phyloP scores from a whole-genome alignment of 2,113 vertebrate genomes.

The Myocastor coypus region DNA sequence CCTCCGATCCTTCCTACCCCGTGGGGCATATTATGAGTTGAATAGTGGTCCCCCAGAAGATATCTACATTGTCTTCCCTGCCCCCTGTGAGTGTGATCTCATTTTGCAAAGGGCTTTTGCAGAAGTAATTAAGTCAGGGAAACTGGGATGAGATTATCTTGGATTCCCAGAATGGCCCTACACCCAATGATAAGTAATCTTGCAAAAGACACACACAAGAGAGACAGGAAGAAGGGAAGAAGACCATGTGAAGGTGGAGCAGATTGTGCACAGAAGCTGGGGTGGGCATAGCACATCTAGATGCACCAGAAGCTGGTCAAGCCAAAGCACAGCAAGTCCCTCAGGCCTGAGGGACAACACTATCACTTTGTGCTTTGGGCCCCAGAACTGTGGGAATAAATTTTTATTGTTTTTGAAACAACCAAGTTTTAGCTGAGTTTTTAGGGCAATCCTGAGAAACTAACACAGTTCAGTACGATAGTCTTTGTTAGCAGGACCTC shows the following conservation, averaged over 20 bases:
- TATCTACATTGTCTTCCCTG: neutral
- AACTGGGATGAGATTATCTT: neutral
- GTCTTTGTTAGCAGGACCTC: neutral
- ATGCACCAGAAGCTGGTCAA: neutral
- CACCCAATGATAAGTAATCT: neutral
- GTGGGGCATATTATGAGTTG: neutral
- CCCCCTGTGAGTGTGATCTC: neutral
- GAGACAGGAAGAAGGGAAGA: neutral
- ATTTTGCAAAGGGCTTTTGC: neutral
- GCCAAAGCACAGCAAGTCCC: neutral
- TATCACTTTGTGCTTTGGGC: neutral
- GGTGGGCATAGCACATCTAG: neutral
- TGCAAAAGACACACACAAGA: neutral
- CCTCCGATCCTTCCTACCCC: neutral
- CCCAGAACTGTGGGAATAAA: neutral
- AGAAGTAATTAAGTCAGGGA: neutral
- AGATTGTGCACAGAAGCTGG: neutral
- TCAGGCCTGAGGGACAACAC: neutral
- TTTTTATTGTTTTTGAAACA: neutral
- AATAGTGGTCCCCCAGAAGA: neutral
- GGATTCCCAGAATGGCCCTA: neutral
- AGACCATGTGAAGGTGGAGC: neutral
- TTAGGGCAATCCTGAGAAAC: neutral
- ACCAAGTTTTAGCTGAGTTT: neutral
- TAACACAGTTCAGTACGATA: neutral